phyloP scores from a whole-genome alignment of 2,113 vertebrate species.

The Numenius arquata region DNA sequence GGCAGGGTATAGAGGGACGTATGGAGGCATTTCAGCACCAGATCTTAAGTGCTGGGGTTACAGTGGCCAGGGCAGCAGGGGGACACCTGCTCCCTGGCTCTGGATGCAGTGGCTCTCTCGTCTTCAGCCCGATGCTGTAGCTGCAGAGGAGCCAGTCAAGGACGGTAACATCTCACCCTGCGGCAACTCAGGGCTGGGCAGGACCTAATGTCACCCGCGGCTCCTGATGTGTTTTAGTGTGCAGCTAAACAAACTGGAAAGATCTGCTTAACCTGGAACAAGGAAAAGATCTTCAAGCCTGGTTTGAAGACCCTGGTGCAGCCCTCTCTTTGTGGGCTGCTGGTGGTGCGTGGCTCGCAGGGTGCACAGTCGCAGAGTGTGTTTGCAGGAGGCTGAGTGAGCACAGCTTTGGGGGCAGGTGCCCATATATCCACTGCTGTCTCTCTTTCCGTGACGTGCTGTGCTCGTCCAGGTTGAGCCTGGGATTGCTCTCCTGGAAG shows the following conservation, averaged over 20 bases:
- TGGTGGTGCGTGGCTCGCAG: accelerated
- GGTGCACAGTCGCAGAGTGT: accelerated
- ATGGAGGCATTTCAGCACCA: background rate
- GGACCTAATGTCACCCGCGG: background rate
- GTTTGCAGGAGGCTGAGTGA: background rate
- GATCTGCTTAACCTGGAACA: background rate
- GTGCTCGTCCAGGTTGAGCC: background rate
- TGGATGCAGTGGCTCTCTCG: background rate
- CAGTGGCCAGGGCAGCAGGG: too few relatives aligned
- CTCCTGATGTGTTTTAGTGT: background rate
- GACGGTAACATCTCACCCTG: background rate
- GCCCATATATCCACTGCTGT: background rate
- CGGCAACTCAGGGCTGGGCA: background rate
- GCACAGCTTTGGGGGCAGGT: background rate
- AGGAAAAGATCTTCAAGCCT: background rate
- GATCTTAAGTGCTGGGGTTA: background rate
- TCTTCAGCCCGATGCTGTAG: background rate
- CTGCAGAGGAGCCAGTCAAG: background rate
- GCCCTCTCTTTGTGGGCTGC: background rate
- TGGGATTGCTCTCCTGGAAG: background rate
- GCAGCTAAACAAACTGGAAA: background rate
- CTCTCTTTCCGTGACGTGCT: accelerated
- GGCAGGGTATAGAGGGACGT: accelerated
- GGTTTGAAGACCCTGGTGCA: background rate
- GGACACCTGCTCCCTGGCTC: background rate